Evolutionary conservation across 2,888 invertebrate species (phyloP).

Genomic region (Tineola bisselliella): DNA sequence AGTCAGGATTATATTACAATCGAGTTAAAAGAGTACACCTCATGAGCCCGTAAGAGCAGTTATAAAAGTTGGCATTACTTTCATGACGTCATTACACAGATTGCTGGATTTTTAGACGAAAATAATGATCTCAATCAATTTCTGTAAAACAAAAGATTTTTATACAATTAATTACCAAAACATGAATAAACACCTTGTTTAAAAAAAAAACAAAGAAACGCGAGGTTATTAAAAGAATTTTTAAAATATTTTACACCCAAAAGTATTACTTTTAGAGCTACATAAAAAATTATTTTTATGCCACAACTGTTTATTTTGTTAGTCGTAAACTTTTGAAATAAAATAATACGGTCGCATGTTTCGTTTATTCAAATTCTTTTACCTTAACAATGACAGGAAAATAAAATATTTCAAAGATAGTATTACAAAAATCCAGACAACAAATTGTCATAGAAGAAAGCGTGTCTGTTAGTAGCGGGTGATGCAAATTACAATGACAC

Average conservation of each 20-base stretch:
- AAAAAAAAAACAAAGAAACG: no score
- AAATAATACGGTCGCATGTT: background rate
- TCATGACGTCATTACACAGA: background rate
- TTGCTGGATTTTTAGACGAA: background rate
- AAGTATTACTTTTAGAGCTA: constrained; percentile 1
- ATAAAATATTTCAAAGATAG: no score
- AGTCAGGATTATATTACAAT: no score
- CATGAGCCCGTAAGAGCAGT: no score
- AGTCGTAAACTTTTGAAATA: background rate
- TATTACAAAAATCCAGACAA: no score
- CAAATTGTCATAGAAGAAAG: no score
- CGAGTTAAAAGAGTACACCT: no score
- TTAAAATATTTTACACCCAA: background rate
- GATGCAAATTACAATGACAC: no score
- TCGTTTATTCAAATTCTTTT: background rate
- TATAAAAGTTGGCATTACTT: background rate
- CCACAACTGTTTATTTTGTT: background rate
- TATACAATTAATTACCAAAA: no score
- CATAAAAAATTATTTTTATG: background rate
- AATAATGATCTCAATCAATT: background rate
- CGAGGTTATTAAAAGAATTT: background rate
- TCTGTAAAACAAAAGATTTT: background rate
- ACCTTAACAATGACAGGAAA: no score
- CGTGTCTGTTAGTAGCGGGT: no score
- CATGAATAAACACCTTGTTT: no score